Evolutionary conservation across 2,888 invertebrate species (phyloP).

Genomic region (Pedicia rivosa): DNA sequence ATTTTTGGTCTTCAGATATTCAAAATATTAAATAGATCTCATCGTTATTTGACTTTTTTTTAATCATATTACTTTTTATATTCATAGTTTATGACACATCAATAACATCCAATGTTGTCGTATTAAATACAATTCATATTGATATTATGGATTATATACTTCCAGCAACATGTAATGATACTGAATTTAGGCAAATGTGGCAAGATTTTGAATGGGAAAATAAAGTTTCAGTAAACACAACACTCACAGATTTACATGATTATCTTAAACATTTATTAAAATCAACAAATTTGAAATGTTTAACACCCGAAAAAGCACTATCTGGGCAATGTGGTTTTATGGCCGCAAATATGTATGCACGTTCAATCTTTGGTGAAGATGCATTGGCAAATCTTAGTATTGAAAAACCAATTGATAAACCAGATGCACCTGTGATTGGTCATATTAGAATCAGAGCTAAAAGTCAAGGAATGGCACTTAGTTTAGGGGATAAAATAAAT

Average conservation of each 20-base stretch:
- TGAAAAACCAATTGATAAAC: slow-evolving; percentile 81
- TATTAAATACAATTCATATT: slow-evolving; percentile 97
- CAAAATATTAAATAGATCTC: too few species aligned
- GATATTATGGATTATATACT: slow-evolving; percentile 99
- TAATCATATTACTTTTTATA: slow-evolving; percentile 6
- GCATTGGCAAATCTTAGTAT: slow-evolving; percentile 98
- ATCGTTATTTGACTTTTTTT: neutral
- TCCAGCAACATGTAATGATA: slow-evolving; percentile 84
- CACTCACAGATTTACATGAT: slow-evolving; percentile 78
- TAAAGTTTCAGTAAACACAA: slow-evolving; percentile 85
- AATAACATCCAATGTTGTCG: slow-evolving; percentile 67
- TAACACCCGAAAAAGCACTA: slow-evolving; percentile 93
- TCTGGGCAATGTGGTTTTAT: slow-evolving; percentile 98
- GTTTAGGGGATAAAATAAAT: slow-evolving; percentile 96
- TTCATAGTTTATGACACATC: slow-evolving; percentile 83
- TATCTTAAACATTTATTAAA: slow-evolving; percentile 84
- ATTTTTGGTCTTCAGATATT: too few species aligned
- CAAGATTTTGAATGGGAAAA: slow-evolving; percentile 99
- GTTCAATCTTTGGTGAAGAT: slow-evolving; percentile 96
- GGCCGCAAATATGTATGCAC: slow-evolving; percentile 98
- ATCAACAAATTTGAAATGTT: slow-evolving; percentile 97
- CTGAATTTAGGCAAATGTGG: slow-evolving; percentile 99
- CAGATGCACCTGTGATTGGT: slow-evolving; percentile 79
- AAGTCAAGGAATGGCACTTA: slow-evolving; percentile 99
- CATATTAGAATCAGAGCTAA: slow-evolving; percentile 97